Evolutionary conservation across 2,888 invertebrate species (phyloP).

Genomic region (Lasioglossum malachurum): DNA sequence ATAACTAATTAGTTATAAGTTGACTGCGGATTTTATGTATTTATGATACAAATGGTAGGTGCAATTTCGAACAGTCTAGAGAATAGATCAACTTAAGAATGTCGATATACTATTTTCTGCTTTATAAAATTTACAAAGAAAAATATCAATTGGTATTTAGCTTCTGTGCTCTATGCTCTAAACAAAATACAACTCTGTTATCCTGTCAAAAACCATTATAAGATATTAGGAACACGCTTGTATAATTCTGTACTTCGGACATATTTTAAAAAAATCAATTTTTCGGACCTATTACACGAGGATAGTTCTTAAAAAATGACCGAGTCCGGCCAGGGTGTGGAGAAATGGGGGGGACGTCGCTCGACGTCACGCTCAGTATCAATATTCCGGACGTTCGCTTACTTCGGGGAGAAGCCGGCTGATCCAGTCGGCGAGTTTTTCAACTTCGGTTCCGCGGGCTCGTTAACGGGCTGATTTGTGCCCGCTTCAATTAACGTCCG

Average conservation of each 20-base stretch:
- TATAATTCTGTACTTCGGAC: too few relatives aligned
- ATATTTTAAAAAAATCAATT: neutral
- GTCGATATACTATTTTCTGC: too few relatives aligned
- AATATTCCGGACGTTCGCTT: conserved; percentile 10
- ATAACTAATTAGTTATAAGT: too few relatives aligned
- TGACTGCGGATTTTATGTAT: too few relatives aligned
- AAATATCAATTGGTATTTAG: too few relatives aligned
- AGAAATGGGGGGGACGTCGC: neutral
- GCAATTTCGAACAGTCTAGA: too few relatives aligned
- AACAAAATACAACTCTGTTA: neutral
- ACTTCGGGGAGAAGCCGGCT: neutral
- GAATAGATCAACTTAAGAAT: too few relatives aligned
- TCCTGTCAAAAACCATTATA: neutral
- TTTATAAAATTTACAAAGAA: too few relatives aligned
- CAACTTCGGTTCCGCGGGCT: neutral
- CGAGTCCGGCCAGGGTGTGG: neutral
- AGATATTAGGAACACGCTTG: too few relatives aligned
- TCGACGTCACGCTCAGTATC: neutral
- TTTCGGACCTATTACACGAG: neutral
- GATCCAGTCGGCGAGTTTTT: neutral
- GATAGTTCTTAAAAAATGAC: neutral
- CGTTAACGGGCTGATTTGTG: conserved; percentile 3
- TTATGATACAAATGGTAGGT: too few relatives aligned
- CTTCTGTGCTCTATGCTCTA: too few relatives aligned
- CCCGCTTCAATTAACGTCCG: conserved; percentile 2